Evolutionary conservation across 2,113 vertebrate species (phyloP).

Genomic region (Collichthys lucidus): DNA sequence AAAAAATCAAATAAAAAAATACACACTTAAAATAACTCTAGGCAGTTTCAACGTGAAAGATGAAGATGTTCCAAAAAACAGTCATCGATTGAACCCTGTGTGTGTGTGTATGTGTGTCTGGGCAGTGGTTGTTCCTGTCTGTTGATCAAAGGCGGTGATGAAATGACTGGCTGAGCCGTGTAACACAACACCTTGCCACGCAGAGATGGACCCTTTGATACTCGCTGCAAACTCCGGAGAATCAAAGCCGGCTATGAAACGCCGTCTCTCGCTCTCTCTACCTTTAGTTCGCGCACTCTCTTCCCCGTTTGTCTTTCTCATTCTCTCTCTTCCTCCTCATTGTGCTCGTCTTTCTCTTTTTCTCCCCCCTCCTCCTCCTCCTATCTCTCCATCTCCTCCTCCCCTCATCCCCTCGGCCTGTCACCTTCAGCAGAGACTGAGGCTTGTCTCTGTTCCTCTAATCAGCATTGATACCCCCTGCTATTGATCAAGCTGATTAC

Average conservation of each 20-base stretch:
- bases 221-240: constrained; percentile 15
- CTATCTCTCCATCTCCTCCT: constrained; percentile 40
- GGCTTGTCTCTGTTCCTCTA: constrained; percentile 59
- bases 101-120: constrained; percentile 36
- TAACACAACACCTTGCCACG: constrained; percentile 62
- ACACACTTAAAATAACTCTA: background rate
- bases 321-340: constrained; percentile 15
- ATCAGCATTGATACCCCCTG: constrained; percentile 74
- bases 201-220: constrained; percentile 56
- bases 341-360: background rate
- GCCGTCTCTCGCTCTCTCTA: constrained; percentile 14
- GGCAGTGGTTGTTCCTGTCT: constrained; percentile 61
- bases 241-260: constrained; percentile 39
- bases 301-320: constrained; percentile 2
- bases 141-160: constrained; percentile 73
- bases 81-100: background rate
- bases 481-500: constrained; percentile 77
- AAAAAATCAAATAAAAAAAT: background rate
- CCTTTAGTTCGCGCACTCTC: background rate
- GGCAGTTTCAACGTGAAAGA: background rate
- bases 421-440: constrained; percentile 61
- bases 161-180: constrained; percentile 49
- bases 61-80: background rate
- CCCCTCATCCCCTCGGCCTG: constrained; percentile 1
- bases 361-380: no score